These are phyloP conservation scores for Tinamus major DNA, from an alignment of 2,797 vertebrate genomes.

Conservation along the genomic window DNA sequence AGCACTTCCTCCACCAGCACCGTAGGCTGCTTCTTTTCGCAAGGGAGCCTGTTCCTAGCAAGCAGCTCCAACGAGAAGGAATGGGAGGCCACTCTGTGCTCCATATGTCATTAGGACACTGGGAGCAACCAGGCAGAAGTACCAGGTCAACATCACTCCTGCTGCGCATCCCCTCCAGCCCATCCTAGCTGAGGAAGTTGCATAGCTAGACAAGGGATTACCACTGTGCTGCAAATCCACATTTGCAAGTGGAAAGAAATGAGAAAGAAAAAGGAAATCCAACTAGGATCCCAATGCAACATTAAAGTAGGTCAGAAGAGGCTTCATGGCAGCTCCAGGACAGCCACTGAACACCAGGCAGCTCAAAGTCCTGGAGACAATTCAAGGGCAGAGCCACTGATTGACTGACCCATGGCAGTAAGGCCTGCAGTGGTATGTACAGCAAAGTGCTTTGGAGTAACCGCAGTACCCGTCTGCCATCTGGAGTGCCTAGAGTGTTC, in stretches of 20 bases:
- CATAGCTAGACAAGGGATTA: conserved; percentile 16
- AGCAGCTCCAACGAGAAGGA: neutral
- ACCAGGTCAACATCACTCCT: neutral
- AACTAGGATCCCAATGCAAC: neutral
- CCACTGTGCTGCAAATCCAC: neutral
- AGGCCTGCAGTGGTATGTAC: conserved; percentile 16
- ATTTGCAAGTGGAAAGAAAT: neutral
- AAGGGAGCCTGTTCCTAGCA: neutral
- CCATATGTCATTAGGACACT: neutral
- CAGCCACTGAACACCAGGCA: neutral
- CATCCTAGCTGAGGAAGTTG: neutral
- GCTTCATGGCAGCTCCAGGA: neutral
- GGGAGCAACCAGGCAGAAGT: neutral
- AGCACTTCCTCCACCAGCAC: neutral
- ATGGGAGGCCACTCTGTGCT: neutral
- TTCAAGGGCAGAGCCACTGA: neutral
- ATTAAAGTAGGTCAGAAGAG: neutral
- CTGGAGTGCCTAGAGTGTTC: neutral
- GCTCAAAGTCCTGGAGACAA: neutral
- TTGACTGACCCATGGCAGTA: neutral
- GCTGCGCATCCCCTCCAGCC: neutral
- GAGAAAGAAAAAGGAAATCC: conserved; percentile 7
- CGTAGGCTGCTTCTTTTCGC: neutral
- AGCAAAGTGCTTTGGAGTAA: neutral
- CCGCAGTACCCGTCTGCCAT: neutral